Evolutionary conservation across 53 echinoderm and acorn worm genomes (phyloP), one percentile per base, ranked within the genome.

Genomic region (Paelopatides confundens): DNA sequence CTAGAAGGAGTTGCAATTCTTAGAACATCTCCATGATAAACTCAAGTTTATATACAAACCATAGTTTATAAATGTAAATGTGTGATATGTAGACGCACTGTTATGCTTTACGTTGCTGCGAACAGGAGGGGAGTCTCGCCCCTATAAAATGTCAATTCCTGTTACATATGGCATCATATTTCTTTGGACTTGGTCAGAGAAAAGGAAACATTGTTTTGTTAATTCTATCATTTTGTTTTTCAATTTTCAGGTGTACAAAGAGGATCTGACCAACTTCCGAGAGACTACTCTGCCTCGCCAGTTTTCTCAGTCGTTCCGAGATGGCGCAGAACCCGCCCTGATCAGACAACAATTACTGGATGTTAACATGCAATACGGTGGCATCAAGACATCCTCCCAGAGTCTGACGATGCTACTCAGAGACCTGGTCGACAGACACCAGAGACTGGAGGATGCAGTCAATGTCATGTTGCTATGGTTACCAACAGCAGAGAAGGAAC

Each of bases 241-340:
- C n/a, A n/a, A n/a, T n/a, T 49, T 34, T 18, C 88, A 96, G 96
- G 94, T 84, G 35, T 96, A 96, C 93, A 91, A 91, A 23, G 85
- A 96, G 43, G 96, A 96, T 28, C 93, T 95, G 14, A 71, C 81
- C 63, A 82, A 71, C 88, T 96, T 96, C 95, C 93, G 96, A 15
- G 89, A 92, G 89, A 91, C 82, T 28, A 82, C 85, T 66, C 91
- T 96, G 10, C 95, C 95, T 1, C 84, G 91, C 52, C 91, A 96
- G 54, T 93, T 95, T 82, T 65, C 84, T 63, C 89, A 93, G 89
- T 88, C 86, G 11, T 95, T 89, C 96, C 87, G 89, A 24, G 96
- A 91, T 89, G 90, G 86, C 35, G 91, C 96, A 15, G 96, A 96
- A 64, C 96, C 96, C 4, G 71, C 95, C 48, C 31, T 82, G 82